Conservation (phyloP, 2,113 vertebrate genomes). For the Oxyruncus cristatus region DNA sequence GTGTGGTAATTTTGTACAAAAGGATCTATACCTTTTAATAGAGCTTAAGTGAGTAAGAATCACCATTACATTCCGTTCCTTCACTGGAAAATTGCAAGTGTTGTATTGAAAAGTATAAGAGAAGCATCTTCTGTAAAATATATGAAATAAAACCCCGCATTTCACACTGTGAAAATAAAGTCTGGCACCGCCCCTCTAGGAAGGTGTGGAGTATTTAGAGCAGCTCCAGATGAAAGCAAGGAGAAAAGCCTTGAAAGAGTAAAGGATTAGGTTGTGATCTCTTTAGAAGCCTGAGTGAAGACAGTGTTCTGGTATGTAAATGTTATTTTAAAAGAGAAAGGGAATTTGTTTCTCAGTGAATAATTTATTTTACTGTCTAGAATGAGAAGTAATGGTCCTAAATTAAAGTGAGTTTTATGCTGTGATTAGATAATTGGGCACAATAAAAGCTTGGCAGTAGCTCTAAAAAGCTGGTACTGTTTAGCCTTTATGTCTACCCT, state of each 20-base stretch:
- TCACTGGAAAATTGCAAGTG: not conserved
- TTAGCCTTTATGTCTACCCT: not conserved
- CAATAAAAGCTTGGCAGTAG: not conserved
- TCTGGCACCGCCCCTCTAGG: not conserved
- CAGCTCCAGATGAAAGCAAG: not conserved
- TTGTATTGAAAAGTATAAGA: not conserved
- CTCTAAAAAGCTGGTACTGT: not conserved
- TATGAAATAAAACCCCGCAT: not conserved
- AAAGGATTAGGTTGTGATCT: not conserved
- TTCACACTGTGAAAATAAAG: not conserved
- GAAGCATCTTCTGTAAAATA: not conserved
- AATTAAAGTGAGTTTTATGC: not conserved
- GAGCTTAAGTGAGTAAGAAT: not conserved
- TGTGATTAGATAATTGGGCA: constrained; percentile 6
- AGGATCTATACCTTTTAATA: not conserved
- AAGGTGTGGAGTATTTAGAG: not conserved
- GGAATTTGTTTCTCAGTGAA: not conserved
- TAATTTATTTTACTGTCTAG: not conserved
- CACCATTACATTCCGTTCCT: not conserved
- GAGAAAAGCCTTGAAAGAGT: not conserved
- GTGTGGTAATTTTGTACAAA: not conserved
- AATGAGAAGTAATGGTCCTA: not conserved
- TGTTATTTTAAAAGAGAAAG: not conserved
- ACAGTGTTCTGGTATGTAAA: not conserved
- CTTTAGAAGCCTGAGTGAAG: not conserved